Evolutionary conservation across 2,888 invertebrate species (phyloP), one percentile per base, ranked within the genome.

Genomic region (Tiliacea aurago): DNA sequence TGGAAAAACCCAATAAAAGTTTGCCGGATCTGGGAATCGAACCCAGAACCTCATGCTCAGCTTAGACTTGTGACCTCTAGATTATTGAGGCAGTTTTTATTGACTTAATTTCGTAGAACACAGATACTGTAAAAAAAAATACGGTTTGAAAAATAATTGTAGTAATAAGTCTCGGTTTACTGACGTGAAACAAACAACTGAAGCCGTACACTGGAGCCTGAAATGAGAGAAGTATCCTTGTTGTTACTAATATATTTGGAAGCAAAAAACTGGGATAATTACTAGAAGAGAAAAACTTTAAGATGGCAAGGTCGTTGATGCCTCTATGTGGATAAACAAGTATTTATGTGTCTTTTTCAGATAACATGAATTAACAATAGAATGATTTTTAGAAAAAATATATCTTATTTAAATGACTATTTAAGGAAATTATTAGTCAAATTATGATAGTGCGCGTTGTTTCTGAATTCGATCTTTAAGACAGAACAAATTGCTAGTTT

Each of bases 111-210:
- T 1, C 15, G 13, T 53, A 37, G 49, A 76, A 84, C n/a, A 67
- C 43, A 70, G 18, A 69, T 56, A 81, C 66, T 23, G 68, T 47
- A 33, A 74, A 69, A 56, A 67, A 49, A 18, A 45, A 37, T 41
- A 70, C 20, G 15, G 15, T 66, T 65, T 64, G 61, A 67, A 55
- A 77, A 84, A 77, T 81, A 73, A 71, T 62, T 66, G 62, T 71
- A 72, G 73, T 76, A 74, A 83, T 83, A 76, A 78, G 66, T 83
- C 69, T 85, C 63, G 43, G 73, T 73, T 76, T 70, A 79, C 67
- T 58, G 73, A 75, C 64, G 59, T 11, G 47, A 66, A 75, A 84
- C 70, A 66, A 68, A 74, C 70, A 76, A 59, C 65, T 70, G 67
- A 70, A 72, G 58, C 67, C 59, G 7, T 13, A 69, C 49, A 53